phyloP scores from a whole-genome alignment of 2,113 vertebrate species.

The Crotalus tigris region DNA sequence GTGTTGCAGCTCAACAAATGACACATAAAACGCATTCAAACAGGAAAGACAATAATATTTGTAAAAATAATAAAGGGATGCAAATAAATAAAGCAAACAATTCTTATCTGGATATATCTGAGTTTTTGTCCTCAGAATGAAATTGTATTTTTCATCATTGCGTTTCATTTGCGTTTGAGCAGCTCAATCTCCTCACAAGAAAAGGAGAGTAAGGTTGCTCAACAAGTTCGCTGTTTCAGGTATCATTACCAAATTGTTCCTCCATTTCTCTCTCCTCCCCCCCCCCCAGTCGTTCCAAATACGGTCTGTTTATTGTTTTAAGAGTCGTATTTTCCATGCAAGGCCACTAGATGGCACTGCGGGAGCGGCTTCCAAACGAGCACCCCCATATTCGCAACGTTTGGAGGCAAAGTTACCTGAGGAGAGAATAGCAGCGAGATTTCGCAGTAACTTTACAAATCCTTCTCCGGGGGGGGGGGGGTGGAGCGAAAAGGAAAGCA shows the following conservation, averaged over 20 bases:
- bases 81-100: neutral
- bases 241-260: neutral
- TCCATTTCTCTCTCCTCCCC: neutral
- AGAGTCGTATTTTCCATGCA: neutral
- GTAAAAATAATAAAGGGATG: neutral
- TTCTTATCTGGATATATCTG: neutral
- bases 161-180: neutral
- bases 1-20: neutral
- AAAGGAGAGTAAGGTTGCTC: neutral
- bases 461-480: neutral
- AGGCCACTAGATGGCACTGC: constrained; percentile 8
- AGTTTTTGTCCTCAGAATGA: neutral
- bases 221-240: neutral
- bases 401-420: constrained; percentile 11
- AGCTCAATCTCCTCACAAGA: neutral
- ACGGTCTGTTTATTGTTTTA: neutral
- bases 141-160: neutral
- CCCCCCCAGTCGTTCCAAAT: neutral
- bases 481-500: constrained; percentile 2
- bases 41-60: neutral
- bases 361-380: neutral
- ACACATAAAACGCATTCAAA: neutral
- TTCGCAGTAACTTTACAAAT: constrained; percentile 9
- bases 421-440: neutral
- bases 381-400: neutral